These are phyloP conservation scores for Enteromius viviparus DNA, from an alignment of 2,797 vertebrate genomes.

Conservation along the genomic window DNA sequence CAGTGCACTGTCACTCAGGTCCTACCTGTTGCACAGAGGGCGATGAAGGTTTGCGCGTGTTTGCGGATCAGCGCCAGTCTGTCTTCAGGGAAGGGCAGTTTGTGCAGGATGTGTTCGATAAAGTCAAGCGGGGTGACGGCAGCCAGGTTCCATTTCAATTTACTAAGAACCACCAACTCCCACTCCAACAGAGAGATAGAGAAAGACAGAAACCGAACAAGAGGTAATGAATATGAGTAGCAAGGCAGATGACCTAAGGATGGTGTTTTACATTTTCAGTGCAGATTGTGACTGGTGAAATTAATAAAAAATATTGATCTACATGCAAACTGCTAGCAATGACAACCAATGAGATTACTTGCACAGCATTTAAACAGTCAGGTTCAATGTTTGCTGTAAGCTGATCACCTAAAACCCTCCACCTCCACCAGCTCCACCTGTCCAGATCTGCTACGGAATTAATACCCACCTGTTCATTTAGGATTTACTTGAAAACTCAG, in stretches of 20 bases:
- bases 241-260: neutral
- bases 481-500: neutral
- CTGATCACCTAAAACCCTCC: neutral
- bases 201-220: constrained; percentile 8
- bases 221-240: neutral
- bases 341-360: neutral
- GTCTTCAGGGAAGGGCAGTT: constrained; percentile 88
- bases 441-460: neutral
- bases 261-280: neutral
- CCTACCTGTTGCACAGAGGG: constrained; percentile 95
- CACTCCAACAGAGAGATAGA: constrained; percentile 81
- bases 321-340: neutral
- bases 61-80: constrained; percentile 91
- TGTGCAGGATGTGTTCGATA: constrained; percentile 92
- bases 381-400: neutral
- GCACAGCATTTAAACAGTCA: neutral
- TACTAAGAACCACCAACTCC: constrained; percentile 94
- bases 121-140: constrained; percentile 94
- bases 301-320: neutral
- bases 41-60: constrained; percentile 92
- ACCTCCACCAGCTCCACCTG: neutral
- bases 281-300: neutral
- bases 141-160: constrained; percentile 98
- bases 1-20: neutral
- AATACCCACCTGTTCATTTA: neutral